Percentiles rank a stretch among this genome's conserved stretches.
Conservation (phyloP, 2,113 vertebrate species). For the Oryzias woworae region DNA sequence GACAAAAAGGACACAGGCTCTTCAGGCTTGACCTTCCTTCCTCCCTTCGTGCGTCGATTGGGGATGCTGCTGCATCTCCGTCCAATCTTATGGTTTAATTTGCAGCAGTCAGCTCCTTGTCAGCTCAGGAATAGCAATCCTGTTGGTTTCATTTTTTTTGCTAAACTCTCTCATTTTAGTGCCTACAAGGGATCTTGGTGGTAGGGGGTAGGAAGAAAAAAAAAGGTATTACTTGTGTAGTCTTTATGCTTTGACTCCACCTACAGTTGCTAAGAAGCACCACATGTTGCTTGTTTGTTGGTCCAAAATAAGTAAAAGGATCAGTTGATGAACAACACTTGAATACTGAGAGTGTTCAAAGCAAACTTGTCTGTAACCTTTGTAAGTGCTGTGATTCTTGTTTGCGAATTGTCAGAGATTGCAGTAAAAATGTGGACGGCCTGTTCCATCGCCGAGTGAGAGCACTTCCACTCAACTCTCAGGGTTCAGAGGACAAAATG, state of each 20-base stretch:
- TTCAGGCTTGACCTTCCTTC: conserved; percentile 61
- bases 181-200: conserved; percentile 14
- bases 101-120: conserved; percentile 34
- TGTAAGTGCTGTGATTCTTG: conserved; percentile 11
- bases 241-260: conserved; percentile 69
- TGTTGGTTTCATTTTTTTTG: conserved; percentile 25
- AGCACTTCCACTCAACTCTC: conserved; percentile 44
- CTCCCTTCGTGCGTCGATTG: conserved; percentile 17
- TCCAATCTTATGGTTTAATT: conserved; percentile 37
- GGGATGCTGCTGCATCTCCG: conserved; percentile 40
- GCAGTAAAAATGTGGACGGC: conserved; percentile 36
- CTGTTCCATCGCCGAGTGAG: conserved; percentile 51
- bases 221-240: conserved; percentile 15
- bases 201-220: background rate
- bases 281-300: conserved; percentile 34
- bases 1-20: conserved; percentile 51
- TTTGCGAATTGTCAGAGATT: conserved; percentile 38
- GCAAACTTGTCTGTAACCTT: background rate
- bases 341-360: background rate
- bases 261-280: conserved; percentile 65
- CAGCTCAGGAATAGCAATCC: conserved; percentile 27
- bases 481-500: conserved; percentile 49
- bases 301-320: conserved; percentile 5
- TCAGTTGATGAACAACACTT: background rate
- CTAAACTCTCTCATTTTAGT: conserved; percentile 29